Percentiles rank a stretch among this genome's conserved stretches.
Evolutionary conservation across 2,888 invertebrate genomes (phyloP).

Genomic region (Himalopsyche tibetana): DNA sequence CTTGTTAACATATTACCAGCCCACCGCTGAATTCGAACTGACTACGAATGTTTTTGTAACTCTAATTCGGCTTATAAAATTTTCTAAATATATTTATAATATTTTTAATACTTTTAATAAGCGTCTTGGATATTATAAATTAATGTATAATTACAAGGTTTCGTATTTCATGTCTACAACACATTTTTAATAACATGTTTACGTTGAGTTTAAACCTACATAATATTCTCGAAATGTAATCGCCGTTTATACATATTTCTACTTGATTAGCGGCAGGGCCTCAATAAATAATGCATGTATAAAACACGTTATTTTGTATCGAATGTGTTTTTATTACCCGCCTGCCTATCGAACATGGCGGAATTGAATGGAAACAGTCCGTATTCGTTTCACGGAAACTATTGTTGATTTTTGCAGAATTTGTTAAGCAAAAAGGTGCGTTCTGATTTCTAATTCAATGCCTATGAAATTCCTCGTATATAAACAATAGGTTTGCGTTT

Average conservation of each 20-base stretch:
- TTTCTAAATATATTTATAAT: too few species aligned
- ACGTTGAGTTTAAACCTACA: not conserved
- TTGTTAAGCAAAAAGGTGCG: conserved; percentile 7
- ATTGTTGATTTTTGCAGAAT: conserved; percentile 10
- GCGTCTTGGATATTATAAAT: not conserved
- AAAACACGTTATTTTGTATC: not conserved
- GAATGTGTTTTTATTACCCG: conserved; percentile 4
- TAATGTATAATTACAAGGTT: conserved; percentile 6
- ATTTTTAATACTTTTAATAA: too few species aligned
- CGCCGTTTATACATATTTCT: not conserved
- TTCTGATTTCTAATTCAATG: conserved; percentile 17
- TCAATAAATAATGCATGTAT: conserved; percentile 18
- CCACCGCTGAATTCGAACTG: too few species aligned
- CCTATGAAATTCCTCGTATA: conserved; percentile 5
- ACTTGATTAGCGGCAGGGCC: not conserved
- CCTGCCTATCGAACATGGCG: not conserved
- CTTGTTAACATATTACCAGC: too few species aligned
- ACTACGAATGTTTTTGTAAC: too few species aligned
- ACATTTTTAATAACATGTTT: conserved; percentile 1
- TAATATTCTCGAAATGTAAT: not conserved
- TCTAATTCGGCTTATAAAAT: too few species aligned
- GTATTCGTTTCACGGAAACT: conserved; percentile 7
- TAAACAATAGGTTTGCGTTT: not conserved
- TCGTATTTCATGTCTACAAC: not conserved
- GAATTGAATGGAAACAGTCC: not conserved